Evolutionary conservation across 2,797 vertebrate genomes (phyloP).

Genomic region (Rhodeus uyekii): DNA sequence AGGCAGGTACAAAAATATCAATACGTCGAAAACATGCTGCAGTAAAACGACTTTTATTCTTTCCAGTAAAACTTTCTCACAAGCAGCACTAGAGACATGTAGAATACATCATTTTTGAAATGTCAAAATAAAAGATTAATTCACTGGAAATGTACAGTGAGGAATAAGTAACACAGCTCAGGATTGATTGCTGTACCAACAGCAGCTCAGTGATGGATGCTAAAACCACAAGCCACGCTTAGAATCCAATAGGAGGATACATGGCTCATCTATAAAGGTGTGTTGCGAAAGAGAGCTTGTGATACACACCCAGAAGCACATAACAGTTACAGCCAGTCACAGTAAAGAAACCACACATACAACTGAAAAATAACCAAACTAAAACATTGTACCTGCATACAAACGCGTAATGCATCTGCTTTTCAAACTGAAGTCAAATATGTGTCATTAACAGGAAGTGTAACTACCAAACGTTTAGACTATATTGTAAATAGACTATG

Average conservation of each 20-base stretch:
- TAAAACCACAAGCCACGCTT: neutral
- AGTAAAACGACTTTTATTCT: neutral
- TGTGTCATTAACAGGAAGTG: neutral
- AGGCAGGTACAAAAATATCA: slow-evolving; percentile 2
- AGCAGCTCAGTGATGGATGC: slow-evolving; percentile 12
- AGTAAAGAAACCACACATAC: neutral
- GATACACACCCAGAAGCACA: neutral
- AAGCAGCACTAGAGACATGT: neutral
- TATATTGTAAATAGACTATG: neutral
- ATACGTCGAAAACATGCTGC: neutral
- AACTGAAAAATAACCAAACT: neutral
- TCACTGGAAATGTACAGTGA: neutral
- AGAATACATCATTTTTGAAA: slow-evolving; percentile 1
- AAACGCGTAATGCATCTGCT: neutral
- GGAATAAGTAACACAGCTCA: slow-evolving; percentile 11
- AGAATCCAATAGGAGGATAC: neutral
- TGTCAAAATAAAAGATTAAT: slow-evolving; percentile 14
- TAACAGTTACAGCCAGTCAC: neutral
- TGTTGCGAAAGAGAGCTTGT: neutral
- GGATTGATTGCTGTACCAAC: neutral
- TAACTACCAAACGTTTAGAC: neutral
- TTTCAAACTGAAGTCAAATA: neutral
- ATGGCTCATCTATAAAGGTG: neutral
- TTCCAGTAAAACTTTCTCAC: slow-evolving; percentile 37
- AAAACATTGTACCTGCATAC: neutral